These are phyloP conservation scores for Pygoscelis adeliae DNA, from an alignment of 2,113 vertebrate species.

Conservation along the genomic window DNA sequence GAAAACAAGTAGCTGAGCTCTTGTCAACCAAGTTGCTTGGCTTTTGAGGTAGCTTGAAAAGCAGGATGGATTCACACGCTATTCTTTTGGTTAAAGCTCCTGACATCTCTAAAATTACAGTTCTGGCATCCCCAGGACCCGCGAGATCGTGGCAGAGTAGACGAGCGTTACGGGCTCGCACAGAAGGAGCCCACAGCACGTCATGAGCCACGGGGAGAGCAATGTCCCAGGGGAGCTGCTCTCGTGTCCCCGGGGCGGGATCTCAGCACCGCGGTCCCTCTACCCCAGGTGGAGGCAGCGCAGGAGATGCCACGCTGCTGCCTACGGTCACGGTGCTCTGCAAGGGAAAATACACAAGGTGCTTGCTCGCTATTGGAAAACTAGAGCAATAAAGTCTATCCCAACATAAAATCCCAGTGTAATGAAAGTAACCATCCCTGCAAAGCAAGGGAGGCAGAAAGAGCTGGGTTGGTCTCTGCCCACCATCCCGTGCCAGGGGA, in stretches of 20 bases:
- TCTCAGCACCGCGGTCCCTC: neutral
- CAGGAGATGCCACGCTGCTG: neutral
- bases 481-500: neutral
- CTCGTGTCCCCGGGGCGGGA: fast-evolving
- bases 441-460: neutral
- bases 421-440: neutral
- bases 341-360: neutral
- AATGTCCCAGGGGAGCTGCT: neutral
- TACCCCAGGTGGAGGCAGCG: neutral
- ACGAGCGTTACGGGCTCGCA: fast-evolving
- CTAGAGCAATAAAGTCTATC: neutral
- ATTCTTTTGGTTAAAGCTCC: neutral
- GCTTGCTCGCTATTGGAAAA: neutral
- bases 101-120: neutral
- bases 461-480: neutral
- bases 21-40: neutral
- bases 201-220: neutral
- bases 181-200: neutral
- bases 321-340: neutral
- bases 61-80: neutral
- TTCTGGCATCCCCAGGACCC: neutral
- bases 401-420: neutral
- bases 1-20: neutral
- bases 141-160: neutral
- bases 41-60: neutral